Conservation (phyloP, 2,113 vertebrate genomes). For the Nerophis ophidion region DNA sequence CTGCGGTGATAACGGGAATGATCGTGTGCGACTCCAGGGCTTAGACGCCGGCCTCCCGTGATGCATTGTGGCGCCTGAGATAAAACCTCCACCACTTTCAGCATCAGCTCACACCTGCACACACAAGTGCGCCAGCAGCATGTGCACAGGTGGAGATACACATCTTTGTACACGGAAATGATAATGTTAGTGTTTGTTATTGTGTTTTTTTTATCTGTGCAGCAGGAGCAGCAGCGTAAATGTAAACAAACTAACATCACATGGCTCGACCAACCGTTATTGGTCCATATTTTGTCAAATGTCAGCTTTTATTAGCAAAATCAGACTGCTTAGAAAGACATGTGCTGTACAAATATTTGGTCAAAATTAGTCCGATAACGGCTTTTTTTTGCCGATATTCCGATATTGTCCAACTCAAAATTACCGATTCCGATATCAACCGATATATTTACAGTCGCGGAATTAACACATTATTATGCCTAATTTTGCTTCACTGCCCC, state of each 20-base stretch:
- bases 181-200: not conserved
- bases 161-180: not conserved
- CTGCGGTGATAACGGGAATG: constrained; percentile 52
- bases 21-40: constrained; percentile 40
- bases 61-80: constrained; percentile 47
- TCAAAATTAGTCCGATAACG: too few species aligned
- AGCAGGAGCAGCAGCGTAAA: not conserved
- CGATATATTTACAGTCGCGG: too few species aligned
- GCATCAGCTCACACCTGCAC: constrained; percentile 10
- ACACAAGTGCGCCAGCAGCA: constrained; percentile 29
- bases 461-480: too few species aligned
- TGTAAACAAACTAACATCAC: constrained; percentile 2
- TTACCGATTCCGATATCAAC: too few species aligned
- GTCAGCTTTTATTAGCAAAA: too few species aligned
- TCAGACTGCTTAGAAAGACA: too few species aligned
- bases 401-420: too few species aligned
- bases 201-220: constrained; percentile 7
- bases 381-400: too few species aligned
- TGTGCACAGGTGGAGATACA: constrained; percentile 15
- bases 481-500: too few species aligned
- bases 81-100: constrained; percentile 7
- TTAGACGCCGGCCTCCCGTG: constrained; percentile 31
- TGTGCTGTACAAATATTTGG: not conserved
- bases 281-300: not conserved
- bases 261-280: not conserved